Evolutionary conservation across 2,113 vertebrate species (phyloP).

Genomic region (Donacobius atricapilla): DNA sequence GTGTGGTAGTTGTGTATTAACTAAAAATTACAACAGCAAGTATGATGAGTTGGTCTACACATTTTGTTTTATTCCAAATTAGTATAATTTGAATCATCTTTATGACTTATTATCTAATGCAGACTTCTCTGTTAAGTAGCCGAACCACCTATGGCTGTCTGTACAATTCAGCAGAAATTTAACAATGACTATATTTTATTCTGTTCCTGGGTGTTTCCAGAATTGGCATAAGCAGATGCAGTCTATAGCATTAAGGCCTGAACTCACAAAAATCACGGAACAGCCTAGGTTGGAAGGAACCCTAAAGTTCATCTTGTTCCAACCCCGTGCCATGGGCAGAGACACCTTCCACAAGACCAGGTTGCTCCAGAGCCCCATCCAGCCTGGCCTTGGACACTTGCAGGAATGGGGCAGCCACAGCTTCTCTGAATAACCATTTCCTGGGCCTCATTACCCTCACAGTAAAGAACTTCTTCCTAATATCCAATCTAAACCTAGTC

Average conservation of each 20-base stretch:
- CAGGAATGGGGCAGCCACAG: background rate
- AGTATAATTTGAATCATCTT: background rate
- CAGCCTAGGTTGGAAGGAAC: background rate
- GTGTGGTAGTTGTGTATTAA: background rate
- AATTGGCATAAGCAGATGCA: background rate
- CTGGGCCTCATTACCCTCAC: background rate
- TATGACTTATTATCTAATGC: background rate
- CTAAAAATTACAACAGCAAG: background rate
- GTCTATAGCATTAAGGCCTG: background rate
- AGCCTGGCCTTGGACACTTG: accelerated
- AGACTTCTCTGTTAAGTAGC: background rate
- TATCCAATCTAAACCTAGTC: background rate
- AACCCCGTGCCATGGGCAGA: too few relatives aligned
- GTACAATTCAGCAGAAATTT: background rate
- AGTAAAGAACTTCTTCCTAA: background rate
- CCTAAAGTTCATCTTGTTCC: background rate
- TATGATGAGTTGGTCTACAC: background rate
- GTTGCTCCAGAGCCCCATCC: background rate
- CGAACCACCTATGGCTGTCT: background rate
- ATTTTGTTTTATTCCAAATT: background rate
- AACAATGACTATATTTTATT: background rate
- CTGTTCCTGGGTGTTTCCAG: background rate
- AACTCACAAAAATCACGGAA: background rate
- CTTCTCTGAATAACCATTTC: background rate
- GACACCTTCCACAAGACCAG: background rate